Evolutionary conservation across 1,140 invertebrate genomes (phyloP).

Genomic region (Drosophila saltans): DNA sequence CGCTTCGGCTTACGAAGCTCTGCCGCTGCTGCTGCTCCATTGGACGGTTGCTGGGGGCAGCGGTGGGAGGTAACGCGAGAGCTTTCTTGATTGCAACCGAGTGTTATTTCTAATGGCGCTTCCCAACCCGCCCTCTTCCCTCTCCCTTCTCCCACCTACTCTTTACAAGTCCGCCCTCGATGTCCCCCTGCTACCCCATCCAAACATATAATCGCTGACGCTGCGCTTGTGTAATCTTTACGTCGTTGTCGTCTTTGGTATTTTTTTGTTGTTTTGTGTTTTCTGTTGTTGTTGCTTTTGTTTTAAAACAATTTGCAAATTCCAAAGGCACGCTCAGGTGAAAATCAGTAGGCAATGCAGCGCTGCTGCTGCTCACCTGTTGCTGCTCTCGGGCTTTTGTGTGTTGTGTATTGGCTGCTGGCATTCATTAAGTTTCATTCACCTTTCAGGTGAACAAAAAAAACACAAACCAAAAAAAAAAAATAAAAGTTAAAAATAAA

Average conservation of each 20-base stretch:
- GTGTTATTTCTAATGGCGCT: conserved; percentile 65
- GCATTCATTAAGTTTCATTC: conserved; percentile 82
- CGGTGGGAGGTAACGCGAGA: conserved; percentile 31
- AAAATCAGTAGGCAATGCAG: conserved; percentile 71
- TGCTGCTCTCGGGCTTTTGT: conserved; percentile 26
- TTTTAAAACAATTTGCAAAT: conserved; percentile 75
- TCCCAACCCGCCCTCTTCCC: conserved; percentile 1
- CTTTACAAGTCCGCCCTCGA: not conserved
- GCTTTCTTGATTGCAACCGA: conserved; percentile 71
- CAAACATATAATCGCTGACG: conserved; percentile 57
- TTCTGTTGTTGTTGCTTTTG: conserved; percentile 41
- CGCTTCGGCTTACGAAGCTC: conserved; percentile 18
- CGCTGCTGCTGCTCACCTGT: conserved; percentile 59
- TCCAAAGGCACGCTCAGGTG: conserved; percentile 74
- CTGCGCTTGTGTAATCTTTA: conserved; percentile 77
- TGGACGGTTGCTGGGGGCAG: not conserved
- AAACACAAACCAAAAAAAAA: not conserved
- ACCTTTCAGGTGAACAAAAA: conserved; percentile 55
- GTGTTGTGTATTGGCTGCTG: conserved; percentile 50
- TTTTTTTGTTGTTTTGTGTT: conserved; percentile 43
- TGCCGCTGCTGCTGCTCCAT: conserved; percentile 19
- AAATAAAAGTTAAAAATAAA: conserved; percentile 18
- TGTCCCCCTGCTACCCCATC: not conserved
- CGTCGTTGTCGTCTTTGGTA: conserved; percentile 58
- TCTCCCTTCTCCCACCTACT: not conserved